Conservation (phyloP, 2,888 invertebrate genomes). For the Ceratothoa steindachneri region DNA sequence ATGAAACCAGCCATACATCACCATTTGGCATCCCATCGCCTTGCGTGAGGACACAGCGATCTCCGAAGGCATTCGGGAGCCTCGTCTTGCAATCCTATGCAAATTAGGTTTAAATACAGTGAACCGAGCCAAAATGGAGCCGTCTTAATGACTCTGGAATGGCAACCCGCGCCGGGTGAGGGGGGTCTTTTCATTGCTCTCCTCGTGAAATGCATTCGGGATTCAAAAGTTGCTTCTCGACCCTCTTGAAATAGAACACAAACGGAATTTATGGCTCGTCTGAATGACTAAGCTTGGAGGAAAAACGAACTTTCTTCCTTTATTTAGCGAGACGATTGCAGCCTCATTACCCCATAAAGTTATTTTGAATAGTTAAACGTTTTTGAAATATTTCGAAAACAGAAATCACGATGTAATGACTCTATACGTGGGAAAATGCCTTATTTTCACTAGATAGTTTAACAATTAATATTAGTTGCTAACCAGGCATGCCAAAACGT, state of each 20-base stretch:
- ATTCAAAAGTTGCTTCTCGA: constrained; percentile 6
- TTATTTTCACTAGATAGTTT: too few species aligned
- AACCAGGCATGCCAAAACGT: too few species aligned
- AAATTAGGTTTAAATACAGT: constrained; percentile 46
- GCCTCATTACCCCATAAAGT: too few species aligned
- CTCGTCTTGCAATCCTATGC: constrained; percentile 42
- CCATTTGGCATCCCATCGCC: constrained; percentile 40
- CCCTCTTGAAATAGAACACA: neutral
- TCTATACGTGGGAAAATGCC: too few species aligned
- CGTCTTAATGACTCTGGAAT: constrained; percentile 40
- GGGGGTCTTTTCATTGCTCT: constrained; percentile 20
- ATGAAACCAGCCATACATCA: constrained; percentile 32
- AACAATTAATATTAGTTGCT: too few species aligned
- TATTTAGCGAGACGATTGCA: too few species aligned
- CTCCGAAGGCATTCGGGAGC: constrained; percentile 37
- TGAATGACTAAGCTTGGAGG: too few species aligned
- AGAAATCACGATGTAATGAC: too few species aligned
- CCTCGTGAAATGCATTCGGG: neutral
- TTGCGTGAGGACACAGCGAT: constrained; percentile 27
- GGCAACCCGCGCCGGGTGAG: constrained; percentile 31
- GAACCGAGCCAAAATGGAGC: constrained; percentile 40
- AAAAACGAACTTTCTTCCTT: too few species aligned
- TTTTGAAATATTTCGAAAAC: too few species aligned
- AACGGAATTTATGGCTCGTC: too few species aligned
- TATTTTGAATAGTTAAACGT: too few species aligned